These are phyloP conservation scores for Podiceps cristatus DNA, from an alignment of 2,113 vertebrate species.

Conservation along the genomic window DNA sequence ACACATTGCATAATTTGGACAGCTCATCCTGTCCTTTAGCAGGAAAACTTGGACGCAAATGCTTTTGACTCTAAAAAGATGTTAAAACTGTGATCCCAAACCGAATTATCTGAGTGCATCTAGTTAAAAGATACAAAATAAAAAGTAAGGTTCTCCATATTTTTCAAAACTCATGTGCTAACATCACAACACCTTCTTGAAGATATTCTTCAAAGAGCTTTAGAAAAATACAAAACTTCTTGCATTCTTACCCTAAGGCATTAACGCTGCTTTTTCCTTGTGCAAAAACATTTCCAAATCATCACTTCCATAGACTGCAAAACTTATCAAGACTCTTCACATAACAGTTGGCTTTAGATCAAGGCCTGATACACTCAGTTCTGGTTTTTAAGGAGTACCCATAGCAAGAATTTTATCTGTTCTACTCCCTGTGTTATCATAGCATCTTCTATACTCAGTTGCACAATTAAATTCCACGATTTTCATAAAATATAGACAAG, in stretches of 20 bases:
- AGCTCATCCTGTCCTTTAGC: not conserved
- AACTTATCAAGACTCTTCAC: conserved; percentile 14
- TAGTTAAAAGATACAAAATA: not conserved
- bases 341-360: conserved; percentile 35
- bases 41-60: not conserved
- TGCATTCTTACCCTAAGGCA: not conserved
- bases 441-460: conserved; percentile 60
- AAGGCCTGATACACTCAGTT: conserved; percentile 11
- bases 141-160: not conserved
- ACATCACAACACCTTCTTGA: not conserved
- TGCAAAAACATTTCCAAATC: conserved; percentile 14
- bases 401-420: not conserved
- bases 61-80: not conserved
- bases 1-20: not conserved
- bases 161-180: not conserved
- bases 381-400: conserved; percentile 42
- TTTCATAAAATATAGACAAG: conserved; percentile 56
- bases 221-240: conserved; percentile 8
- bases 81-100: not conserved
- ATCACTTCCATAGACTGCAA: conserved; percentile 9
- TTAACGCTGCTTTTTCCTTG: not conserved
- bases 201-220: conserved; percentile 14
- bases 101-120: not conserved
- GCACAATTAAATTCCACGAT: conserved; percentile 69
- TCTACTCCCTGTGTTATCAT: not conserved